phyloP scores from a whole-genome alignment of 2,797 vertebrate species.

The Xyrichtys novacula region DNA sequence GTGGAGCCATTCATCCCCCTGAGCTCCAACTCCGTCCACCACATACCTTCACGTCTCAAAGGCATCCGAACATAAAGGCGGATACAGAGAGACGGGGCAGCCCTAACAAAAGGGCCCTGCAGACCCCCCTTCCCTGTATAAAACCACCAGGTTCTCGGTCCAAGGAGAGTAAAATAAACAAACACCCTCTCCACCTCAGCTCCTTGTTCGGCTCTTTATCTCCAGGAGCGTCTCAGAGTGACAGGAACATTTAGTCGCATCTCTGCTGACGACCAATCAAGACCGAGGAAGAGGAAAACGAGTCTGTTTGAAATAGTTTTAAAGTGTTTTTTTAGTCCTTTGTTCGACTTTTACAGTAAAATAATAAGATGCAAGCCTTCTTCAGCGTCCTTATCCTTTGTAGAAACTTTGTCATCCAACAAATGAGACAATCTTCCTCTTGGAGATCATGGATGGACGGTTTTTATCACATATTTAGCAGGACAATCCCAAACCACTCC shows the following conservation, averaged over 20 bases:
- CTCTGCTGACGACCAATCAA: not conserved
- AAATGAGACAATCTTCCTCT: too few relatives aligned
- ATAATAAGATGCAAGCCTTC: too few relatives aligned
- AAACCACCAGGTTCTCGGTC: constrained; percentile 56
- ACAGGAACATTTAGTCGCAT: constrained; percentile 13
- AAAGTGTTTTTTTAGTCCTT: not conserved
- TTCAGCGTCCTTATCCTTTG: too few relatives aligned
- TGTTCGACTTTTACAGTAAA: not conserved
- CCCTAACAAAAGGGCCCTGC: constrained; percentile 53
- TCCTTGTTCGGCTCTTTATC: constrained; percentile 11
- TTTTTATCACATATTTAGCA: too few relatives aligned
- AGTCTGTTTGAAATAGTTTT: not conserved
- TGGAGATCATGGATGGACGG: too few relatives aligned
- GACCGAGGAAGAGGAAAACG: not conserved
- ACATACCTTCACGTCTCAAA: constrained; percentile 74
- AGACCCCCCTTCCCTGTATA: constrained; percentile 31
- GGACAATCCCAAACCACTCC: too few relatives aligned
- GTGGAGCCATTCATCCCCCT: constrained; percentile 58
- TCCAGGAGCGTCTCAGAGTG: constrained; percentile 14
- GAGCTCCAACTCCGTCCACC: constrained; percentile 42
- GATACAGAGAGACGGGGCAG: constrained; percentile 48
- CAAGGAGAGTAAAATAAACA: constrained; percentile 15
- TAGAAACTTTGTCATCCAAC: too few relatives aligned
- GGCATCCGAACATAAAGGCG: constrained; percentile 65
- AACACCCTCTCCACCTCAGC: constrained; percentile 32